phyloP scores from a whole-genome alignment of 2,113 vertebrate species.

The Calypte anna region DNA sequence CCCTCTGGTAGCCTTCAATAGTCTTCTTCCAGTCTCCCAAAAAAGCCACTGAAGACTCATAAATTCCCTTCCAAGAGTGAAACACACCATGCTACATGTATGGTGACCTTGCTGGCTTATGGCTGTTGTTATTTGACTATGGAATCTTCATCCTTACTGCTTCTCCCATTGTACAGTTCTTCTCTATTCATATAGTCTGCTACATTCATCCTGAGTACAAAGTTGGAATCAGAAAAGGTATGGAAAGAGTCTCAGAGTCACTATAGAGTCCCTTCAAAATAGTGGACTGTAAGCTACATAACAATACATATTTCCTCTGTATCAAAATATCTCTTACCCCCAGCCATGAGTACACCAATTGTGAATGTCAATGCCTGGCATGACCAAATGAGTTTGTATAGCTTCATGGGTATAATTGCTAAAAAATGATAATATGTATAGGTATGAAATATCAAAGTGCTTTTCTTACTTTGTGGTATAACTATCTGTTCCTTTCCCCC shows the following conservation, averaged over 20 bases:
- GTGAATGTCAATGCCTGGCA: neutral
- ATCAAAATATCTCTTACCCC: neutral
- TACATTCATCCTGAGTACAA: fast-evolving
- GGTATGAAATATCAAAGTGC: neutral
- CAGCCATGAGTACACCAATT: neutral
- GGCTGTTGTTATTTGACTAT: neutral
- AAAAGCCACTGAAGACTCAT: neutral
- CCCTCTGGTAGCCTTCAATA: neutral
- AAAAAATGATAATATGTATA: neutral
- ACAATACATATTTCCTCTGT: neutral
- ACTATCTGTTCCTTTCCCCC: neutral
- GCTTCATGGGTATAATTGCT: neutral
- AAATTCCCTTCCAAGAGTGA: neutral
- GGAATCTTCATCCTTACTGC: neutral
- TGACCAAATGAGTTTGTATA: neutral
- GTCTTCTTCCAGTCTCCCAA: neutral
- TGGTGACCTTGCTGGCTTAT: neutral
- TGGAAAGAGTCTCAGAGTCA: neutral
- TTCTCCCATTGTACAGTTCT: neutral
- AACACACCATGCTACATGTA: fast-evolving
- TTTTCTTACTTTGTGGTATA: neutral
- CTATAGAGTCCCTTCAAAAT: neutral
- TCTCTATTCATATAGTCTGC: neutral
- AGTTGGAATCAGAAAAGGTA: neutral
- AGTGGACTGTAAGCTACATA: neutral